These are phyloP conservation scores for Corvus moneduloides DNA, from an alignment of 2,113 vertebrate genomes.

Conservation along the genomic window DNA sequence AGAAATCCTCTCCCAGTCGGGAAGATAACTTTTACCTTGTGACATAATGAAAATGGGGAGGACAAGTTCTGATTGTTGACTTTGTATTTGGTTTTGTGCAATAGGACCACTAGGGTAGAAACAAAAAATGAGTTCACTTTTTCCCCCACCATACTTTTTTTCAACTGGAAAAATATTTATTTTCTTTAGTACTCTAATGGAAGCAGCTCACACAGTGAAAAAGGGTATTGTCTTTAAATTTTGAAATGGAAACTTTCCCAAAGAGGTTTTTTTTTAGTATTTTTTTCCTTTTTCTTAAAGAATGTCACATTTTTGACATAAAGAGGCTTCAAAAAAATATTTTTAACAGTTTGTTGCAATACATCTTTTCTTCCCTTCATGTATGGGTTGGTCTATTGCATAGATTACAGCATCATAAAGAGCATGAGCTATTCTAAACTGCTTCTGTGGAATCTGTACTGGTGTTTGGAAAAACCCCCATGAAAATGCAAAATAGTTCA, in stretches of 20 bases:
- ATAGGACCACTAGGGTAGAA: not conserved
- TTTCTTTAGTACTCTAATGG: not conserved
- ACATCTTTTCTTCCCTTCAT: not conserved
- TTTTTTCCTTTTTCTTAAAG: not conserved
- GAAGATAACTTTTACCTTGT: not conserved
- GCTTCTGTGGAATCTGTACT: not conserved
- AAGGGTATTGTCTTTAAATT: not conserved
- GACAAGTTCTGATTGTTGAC: not conserved
- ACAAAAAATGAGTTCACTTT: not conserved
- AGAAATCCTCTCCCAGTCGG: not conserved
- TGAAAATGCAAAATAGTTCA: not conserved
- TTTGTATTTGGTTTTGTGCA: not conserved
- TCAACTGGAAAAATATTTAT: not conserved
- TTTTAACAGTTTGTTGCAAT: not conserved
- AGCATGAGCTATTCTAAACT: not conserved
- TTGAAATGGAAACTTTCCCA: not conserved
- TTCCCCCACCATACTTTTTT: not conserved
- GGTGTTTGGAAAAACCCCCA: not conserved
- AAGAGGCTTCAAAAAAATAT: not conserved
- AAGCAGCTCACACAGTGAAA: not conserved
- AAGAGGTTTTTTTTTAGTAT: not conserved
- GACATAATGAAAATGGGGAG: not conserved
- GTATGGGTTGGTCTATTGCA: not conserved
- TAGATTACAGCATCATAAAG: not conserved
- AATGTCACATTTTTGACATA: not conserved